Conservation (phyloP, 2,797 vertebrate species). For the Chelidonichthys spinosus region DNA sequence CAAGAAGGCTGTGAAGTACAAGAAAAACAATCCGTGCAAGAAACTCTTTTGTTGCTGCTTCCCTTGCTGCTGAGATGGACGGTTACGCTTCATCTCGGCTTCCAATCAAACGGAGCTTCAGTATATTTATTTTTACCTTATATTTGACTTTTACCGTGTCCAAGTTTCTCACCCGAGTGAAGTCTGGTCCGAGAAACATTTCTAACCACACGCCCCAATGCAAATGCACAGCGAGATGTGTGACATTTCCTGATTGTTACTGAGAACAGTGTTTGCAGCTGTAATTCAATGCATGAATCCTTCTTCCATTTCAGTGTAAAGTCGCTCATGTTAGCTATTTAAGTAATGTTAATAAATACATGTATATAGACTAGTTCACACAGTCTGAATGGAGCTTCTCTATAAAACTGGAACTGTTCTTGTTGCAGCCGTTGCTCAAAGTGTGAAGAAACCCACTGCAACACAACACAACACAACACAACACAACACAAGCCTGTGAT, state of each 20-base stretch:
- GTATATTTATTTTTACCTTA: conserved; percentile 54
- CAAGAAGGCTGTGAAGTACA: conserved; percentile 88
- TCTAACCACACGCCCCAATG: conserved; percentile 43
- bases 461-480: neutral
- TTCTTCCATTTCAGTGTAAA: neutral
- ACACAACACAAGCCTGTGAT: neutral
- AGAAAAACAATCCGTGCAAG: conserved; percentile 90
- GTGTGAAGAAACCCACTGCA: conserved; percentile 41
- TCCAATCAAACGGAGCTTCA: too few relatives aligned
- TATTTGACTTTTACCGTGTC: neutral
- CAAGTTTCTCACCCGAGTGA: neutral
- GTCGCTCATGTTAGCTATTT: conserved; percentile 16
- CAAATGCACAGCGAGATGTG: conserved; percentile 48
- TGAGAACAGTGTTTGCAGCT: conserved; percentile 3
- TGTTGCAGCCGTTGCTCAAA: conserved; percentile 38
- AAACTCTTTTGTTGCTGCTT: conserved; percentile 93
- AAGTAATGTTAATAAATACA: conserved; percentile 29
- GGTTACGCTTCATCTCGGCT: too few relatives aligned
- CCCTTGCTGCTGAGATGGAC: conserved; percentile 82
- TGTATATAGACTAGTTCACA: neutral
- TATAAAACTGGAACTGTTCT: conserved; percentile 16
- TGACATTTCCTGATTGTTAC: conserved; percentile 50
- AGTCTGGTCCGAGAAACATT: conserved; percentile 18
- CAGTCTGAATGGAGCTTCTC: neutral
- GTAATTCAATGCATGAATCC: too few relatives aligned